These are phyloP conservation scores for Amphipoea oculea DNA, from an alignment of 2,888 invertebrate genomes.

Conservation along the genomic window DNA sequence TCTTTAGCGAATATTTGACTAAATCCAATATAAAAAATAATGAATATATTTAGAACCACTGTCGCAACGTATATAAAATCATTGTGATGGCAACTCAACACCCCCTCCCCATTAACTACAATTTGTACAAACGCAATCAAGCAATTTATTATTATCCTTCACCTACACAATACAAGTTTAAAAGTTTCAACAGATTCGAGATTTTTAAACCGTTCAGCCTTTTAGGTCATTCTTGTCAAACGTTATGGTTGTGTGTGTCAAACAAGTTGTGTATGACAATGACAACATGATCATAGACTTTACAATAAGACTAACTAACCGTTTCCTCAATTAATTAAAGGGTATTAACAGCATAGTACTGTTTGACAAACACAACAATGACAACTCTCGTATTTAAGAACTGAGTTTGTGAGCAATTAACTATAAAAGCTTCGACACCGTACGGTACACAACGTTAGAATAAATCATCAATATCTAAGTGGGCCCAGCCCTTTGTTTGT, in stretches of 20 bases:
- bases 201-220: conserved; percentile 67
- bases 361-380: conserved; percentile 45
- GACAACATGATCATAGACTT: conserved; percentile 58
- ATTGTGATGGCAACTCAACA: conserved; percentile 63
- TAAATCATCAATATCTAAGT: conserved; percentile 64
- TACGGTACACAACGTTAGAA: conserved; percentile 44
- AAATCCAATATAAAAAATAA: conserved; percentile 62
- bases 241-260: conserved; percentile 19
- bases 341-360: conserved; percentile 5
- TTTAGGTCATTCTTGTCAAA: conserved; percentile 45
- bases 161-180: conserved; percentile 65
- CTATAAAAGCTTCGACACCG: conserved; percentile 44
- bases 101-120: conserved; percentile 60
- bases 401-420: conserved; percentile 61
- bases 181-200: conserved; percentile 64
- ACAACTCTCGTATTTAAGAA: conserved; percentile 34
- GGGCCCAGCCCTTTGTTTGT: conserved; percentile 69
- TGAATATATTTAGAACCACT: conserved; percentile 58
- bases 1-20: conserved; percentile 52
- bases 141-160: conserved; percentile 63
- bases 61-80: conserved; percentile 55
- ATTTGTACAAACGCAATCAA: conserved; percentile 64
- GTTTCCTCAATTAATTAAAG: conserved; percentile 26
- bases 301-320: conserved; percentile 51
- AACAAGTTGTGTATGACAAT: conserved; percentile 25